Conservation (phyloP, 2,113 vertebrate genomes). For the Onychostruthus taczanowskii region DNA sequence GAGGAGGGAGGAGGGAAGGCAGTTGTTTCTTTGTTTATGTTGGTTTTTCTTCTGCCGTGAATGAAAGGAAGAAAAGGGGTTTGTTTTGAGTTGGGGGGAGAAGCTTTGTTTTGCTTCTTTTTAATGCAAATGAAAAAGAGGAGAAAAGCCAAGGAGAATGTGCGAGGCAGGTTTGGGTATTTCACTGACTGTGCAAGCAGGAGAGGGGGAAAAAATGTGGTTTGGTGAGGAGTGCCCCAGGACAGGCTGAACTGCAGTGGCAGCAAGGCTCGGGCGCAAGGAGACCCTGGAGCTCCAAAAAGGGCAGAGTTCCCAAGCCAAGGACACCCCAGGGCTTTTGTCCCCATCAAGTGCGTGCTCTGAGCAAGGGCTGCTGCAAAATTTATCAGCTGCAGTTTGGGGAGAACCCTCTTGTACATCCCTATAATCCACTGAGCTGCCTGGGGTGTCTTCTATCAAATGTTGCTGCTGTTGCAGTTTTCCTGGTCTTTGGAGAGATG, state of each 20-base stretch:
- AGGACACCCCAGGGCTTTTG: background rate
- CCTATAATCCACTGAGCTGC: background rate
- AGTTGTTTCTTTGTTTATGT: constrained; percentile 40
- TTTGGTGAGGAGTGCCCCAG: background rate
- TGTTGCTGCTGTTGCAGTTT: background rate
- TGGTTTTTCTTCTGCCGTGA: background rate
- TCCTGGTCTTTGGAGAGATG: background rate
- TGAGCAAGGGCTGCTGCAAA: background rate
- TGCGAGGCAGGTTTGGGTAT: background rate
- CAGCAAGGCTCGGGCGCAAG: background rate
- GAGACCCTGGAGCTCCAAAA: background rate
- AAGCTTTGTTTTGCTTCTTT: background rate
- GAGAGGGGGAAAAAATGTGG: background rate
- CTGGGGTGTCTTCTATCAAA: background rate
- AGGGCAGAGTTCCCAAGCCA: background rate
- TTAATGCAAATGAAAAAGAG: background rate
- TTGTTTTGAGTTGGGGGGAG: background rate
- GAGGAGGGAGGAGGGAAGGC: background rate
- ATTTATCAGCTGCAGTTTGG: background rate
- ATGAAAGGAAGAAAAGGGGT: background rate
- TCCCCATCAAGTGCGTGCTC: background rate
- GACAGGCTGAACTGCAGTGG: background rate
- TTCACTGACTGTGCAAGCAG: background rate
- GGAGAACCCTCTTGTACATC: background rate
- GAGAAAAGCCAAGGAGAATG: background rate